Evolutionary conservation across 2,797 vertebrate genomes (phyloP).

Genomic region (Holocentrus rufus): DNA sequence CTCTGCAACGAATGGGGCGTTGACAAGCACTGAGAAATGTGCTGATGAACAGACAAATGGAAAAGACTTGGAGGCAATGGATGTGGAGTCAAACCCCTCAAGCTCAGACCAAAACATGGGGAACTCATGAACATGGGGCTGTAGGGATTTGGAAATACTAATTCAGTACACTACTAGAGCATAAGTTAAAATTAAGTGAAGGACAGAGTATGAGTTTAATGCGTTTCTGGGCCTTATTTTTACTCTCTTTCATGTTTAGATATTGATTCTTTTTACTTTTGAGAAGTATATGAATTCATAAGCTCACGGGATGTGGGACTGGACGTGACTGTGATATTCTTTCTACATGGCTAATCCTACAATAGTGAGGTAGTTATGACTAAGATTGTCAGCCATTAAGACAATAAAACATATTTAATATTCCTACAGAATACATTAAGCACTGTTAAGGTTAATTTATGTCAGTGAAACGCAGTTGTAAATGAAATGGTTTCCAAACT

Average conservation of each 20-base stretch:
- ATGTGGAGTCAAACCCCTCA: slow-evolving; percentile 58
- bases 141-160: background rate
- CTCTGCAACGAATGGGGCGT: slow-evolving; percentile 34
- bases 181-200: slow-evolving; percentile 55
- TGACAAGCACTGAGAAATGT: slow-evolving; percentile 25
- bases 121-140: slow-evolving; percentile 58
- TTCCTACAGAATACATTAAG: slow-evolving; percentile 33
- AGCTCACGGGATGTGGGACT: slow-evolving; percentile 28
- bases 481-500: slow-evolving; percentile 43
- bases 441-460: slow-evolving; percentile 47
- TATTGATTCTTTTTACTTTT: slow-evolving; percentile 59
- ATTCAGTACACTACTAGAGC: slow-evolving; percentile 32
- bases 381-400: slow-evolving; percentile 16
- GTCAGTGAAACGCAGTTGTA: slow-evolving; percentile 19
- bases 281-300: slow-evolving; percentile 46
- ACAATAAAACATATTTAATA: slow-evolving; percentile 33
- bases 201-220: slow-evolving; percentile 57
- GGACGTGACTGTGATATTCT: slow-evolving; percentile 18
- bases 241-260: slow-evolving; percentile 62
- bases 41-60: slow-evolving; percentile 61
- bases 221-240: slow-evolving; percentile 75
- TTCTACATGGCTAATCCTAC: slow-evolving; percentile 30
- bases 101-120: slow-evolving; percentile 48
- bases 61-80: slow-evolving; percentile 67
- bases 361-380: slow-evolving; percentile 14